A percentile compares a stretch with the other conserved stretches of the same genome.
These are phyloP conservation scores for Drosophila incognita DNA, from an alignment of 2,888 invertebrate species.

Conservation along the genomic window DNA sequence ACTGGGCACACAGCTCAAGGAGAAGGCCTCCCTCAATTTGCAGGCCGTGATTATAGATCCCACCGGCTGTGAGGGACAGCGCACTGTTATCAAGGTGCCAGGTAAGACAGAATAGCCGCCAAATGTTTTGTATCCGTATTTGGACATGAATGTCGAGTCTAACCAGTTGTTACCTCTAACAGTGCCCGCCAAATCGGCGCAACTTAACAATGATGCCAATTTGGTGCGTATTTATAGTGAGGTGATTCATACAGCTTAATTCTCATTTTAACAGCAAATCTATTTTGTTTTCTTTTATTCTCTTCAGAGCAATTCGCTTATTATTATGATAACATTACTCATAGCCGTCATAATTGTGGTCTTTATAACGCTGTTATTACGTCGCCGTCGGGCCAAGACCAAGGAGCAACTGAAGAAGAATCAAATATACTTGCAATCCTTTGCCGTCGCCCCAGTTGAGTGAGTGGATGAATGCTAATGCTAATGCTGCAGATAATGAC, in stretches of 20 bases:
- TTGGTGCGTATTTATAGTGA: slow-evolving; percentile 44
- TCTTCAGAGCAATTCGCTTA: slow-evolving; percentile 57
- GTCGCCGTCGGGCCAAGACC: slow-evolving; percentile 45
- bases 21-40: slow-evolving; percentile 68
- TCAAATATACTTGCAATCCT: slow-evolving; percentile 65
- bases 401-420: slow-evolving; percentile 61
- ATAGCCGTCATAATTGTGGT: slow-evolving; percentile 48
- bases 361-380: slow-evolving; percentile 43
- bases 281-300: neutral
- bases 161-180: neutral
- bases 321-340: slow-evolving; percentile 58
- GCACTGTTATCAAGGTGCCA: slow-evolving; percentile 61
- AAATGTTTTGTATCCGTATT: neutral
- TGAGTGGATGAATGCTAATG: slow-evolving; percentile 36
- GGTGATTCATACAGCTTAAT: neutral
- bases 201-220: slow-evolving; percentile 38
- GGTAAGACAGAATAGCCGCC: slow-evolving; percentile 51
- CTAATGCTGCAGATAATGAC: neutral
- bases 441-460: slow-evolving; percentile 56
- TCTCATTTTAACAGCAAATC: neutral
- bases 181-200: slow-evolving; percentile 58
- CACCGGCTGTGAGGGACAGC: slow-evolving; percentile 72
- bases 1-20: slow-evolving; percentile 56
- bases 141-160: neutral
- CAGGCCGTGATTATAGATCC: slow-evolving; percentile 76